Base-by-base conservation (phyloP, 37 sponge, comb jelly and placozoan species). In the Beroe forskalii region DNA sequence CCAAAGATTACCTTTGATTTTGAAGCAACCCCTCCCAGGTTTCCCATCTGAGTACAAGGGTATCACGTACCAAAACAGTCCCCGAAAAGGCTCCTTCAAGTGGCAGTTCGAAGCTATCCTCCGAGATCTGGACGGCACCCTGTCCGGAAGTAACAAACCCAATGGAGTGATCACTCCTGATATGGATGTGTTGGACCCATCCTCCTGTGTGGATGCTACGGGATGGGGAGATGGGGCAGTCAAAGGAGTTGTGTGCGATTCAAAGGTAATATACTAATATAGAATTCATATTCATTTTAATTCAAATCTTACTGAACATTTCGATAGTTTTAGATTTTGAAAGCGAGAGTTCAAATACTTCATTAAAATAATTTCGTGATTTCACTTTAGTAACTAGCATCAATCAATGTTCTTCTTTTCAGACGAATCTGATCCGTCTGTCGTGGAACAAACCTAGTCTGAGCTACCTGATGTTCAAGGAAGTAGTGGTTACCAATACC, bases 91-190 rank as follows among this genome's bases (percentile, higher is more conserved):
- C 0, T 33, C 67, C 14, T 97, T 97, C 94, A 66, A 95, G 35
- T 95, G 94, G 94, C 62, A 91, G 62, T 93, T 93, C 62, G 97
- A 97, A 60, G 93, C 94, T 37, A 90, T 94, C 27, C 91, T 93
- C 62, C 41, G 93, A 20, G 97, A 97, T 67, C 60, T 94, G 40
- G 97, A 97, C 67, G 97, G 97, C 9, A 76, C 95, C 27, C 93
- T 97, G 38, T 92, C 94, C 0, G 94, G 92, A 30, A 93, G 94
- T 2, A 93, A 92, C 24, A 91, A 39, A 37, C 25, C 38, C 31
- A 93, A 93, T 31, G 43, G 91, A 0, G 64, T 40, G 0, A 9
- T 44, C 31, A 80, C 86, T 22, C 86, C 86, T 43, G 35, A 80
- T 24, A 80, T 44, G 55, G 55, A 3, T 6, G 23, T 80, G 1